Evolutionary conservation across 2,113 vertebrate species (phyloP).

Genomic region (Scartelaos histophorus): DNA sequence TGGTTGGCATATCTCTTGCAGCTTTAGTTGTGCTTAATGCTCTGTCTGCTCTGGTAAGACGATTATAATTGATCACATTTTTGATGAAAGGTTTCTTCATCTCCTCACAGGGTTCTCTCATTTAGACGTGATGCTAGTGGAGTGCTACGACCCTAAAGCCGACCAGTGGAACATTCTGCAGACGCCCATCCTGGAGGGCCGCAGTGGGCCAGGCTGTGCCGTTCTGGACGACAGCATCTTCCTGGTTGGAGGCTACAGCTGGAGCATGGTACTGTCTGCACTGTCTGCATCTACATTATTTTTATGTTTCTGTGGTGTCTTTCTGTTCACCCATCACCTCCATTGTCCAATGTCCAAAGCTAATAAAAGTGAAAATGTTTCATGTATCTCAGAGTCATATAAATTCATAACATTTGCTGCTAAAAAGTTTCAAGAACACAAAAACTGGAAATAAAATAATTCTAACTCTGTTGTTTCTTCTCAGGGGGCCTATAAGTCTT

Average conservation of each 20-base stretch:
- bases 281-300: not conserved
- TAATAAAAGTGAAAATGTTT: not conserved
- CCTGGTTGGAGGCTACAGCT: slow-evolving; percentile 97
- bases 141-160: slow-evolving; percentile 96
- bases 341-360: not conserved
- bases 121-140: slow-evolving; percentile 96
- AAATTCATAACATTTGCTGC: not conserved
- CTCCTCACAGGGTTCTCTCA: slow-evolving; percentile 90
- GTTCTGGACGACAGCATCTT: slow-evolving; percentile 95
- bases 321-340: not conserved
- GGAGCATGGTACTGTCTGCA: slow-evolving; percentile 89
- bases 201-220: slow-evolving; percentile 94
- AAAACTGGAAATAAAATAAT: slow-evolving; percentile 23
- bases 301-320: not conserved
- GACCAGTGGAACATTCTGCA: slow-evolving; percentile 99
- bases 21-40: not conserved
- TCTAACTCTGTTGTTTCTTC: slow-evolving; percentile 49
- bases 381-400: not conserved
- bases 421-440: not conserved
- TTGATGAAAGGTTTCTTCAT: not conserved
- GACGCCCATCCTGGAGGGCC: slow-evolving; percentile 95
- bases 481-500: slow-evolving; percentile 98
- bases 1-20: not conserved
- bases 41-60: not conserved
- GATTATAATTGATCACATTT: not conserved